These are phyloP conservation scores for Chrysocyon brachyurus DNA, from an alignment of 2,797 vertebrate genomes.

Conservation along the genomic window DNA sequence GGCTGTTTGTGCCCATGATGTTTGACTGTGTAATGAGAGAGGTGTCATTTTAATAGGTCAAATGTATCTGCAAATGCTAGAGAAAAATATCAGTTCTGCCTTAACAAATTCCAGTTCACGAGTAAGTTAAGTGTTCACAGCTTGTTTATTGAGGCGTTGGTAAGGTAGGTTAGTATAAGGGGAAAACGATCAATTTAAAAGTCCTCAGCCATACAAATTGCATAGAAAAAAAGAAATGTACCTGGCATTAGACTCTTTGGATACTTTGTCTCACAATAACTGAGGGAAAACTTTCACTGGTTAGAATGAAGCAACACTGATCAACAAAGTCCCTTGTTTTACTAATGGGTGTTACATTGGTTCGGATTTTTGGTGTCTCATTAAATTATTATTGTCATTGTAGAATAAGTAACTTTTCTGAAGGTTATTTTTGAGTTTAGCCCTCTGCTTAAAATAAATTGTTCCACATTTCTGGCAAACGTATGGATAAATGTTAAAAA, in stretches of 20 bases:
- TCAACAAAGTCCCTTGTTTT: constrained; percentile 67
- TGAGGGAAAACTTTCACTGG: constrained; percentile 32
- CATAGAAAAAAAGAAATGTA: constrained; percentile 54
- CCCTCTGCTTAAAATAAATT: constrained; percentile 67
- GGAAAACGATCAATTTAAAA: constrained; percentile 30
- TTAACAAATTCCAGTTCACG: constrained; percentile 63
- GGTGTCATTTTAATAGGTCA: constrained; percentile 87
- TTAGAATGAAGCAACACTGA: constrained; percentile 57
- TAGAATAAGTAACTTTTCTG: constrained; percentile 83
- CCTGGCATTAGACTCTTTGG: constrained; percentile 42
- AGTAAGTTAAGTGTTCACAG: constrained; percentile 59
- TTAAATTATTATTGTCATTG: constrained; percentile 69
- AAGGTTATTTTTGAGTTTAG: constrained; percentile 65
- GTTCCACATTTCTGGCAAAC: constrained; percentile 4
- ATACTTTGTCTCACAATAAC: constrained; percentile 68
- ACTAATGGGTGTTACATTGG: constrained; percentile 57
- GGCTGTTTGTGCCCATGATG: constrained; percentile 85
- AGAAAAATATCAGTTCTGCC: constrained; percentile 74
- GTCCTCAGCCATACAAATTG: constrained; percentile 35
- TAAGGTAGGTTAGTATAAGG: constrained; percentile 48
- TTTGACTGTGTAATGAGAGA: constrained; percentile 88
- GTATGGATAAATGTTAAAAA: constrained; percentile 84
- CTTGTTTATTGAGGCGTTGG: not conserved
- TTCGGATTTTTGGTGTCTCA: constrained; percentile 64
- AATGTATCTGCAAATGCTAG: constrained; percentile 83